Conservation (phyloP, 1,140 invertebrate genomes). For the Drosophila tani region DNA sequence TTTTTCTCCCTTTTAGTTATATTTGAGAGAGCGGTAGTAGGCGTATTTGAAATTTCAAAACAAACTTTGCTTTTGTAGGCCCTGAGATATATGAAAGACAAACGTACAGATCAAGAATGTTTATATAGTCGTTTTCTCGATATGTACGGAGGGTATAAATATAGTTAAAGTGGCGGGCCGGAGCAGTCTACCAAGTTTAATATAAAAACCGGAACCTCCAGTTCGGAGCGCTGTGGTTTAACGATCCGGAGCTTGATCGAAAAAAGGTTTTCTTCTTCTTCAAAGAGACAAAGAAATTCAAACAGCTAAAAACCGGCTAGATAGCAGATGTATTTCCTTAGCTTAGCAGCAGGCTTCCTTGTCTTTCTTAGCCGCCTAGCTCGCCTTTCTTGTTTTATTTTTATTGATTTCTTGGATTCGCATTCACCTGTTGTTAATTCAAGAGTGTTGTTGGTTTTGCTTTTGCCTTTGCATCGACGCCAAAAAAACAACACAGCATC, state of each 20-base stretch:
- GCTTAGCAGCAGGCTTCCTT: background rate
- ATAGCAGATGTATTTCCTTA: slow-evolving; percentile 18
- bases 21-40: too few relatives aligned
- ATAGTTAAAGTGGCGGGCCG: background rate
- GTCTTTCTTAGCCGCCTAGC: slow-evolving; percentile 10
- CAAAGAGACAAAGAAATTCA: slow-evolving; percentile 9
- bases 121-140: background rate
- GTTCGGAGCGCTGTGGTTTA: slow-evolving; percentile 4
- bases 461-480: slow-evolving; percentile 51
- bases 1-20: too few relatives aligned
- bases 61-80: too few relatives aligned
- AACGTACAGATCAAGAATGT: too few relatives aligned
- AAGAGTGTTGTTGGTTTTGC: slow-evolving; percentile 49
- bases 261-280: slow-evolving; percentile 16
- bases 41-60: too few relatives aligned
- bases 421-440: slow-evolving; percentile 80
- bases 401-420: slow-evolving; percentile 75
- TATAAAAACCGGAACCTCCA: slow-evolving; percentile 15
- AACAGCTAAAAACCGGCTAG: slow-evolving; percentile 12
- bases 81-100: too few relatives aligned
- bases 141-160: background rate
- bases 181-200: background rate
- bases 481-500: slow-evolving; percentile 49
- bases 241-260: slow-evolving; percentile 10
- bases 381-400: slow-evolving; percentile 46